Conservation (phyloP, 2,797 vertebrate species). For the Sciaenops ocellatus region DNA sequence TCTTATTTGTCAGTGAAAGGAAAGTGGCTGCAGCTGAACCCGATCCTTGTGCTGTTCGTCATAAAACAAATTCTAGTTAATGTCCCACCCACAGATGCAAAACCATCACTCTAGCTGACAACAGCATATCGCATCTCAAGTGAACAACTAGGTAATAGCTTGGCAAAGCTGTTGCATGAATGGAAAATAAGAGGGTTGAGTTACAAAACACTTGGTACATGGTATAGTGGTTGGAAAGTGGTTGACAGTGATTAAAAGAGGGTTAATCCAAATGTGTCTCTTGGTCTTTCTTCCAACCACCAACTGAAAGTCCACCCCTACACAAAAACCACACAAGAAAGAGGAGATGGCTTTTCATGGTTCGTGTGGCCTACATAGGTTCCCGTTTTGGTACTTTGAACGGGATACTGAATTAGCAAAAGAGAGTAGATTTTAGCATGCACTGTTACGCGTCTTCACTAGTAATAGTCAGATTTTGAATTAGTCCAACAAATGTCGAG, state of each 20-base stretch:
- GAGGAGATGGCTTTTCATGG: slow-evolving; percentile 10
- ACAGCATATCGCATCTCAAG: neutral
- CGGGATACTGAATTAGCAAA: slow-evolving; percentile 3
- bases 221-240: slow-evolving; percentile 62
- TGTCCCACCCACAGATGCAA: neutral
- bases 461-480: neutral
- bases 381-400: slow-evolving; percentile 46
- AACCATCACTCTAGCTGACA: neutral
- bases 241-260: slow-evolving; percentile 33
- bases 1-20: too few species aligned
- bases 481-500: slow-evolving; percentile 6
- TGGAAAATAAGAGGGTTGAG: slow-evolving; percentile 33
- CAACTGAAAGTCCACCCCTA: slow-evolving; percentile 36
- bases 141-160: neutral
- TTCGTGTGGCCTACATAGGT: slow-evolving; percentile 13
- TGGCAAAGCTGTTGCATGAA: neutral
- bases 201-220: neutral
- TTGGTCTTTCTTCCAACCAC: slow-evolving; percentile 58
- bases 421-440: neutral
- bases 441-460: neutral
- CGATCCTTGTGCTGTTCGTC: neutral
- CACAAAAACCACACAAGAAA: slow-evolving; percentile 66
- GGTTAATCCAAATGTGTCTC: slow-evolving; percentile 12
- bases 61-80: slow-evolving; percentile 4
- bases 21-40: neutral